Percentiles rank a stretch among this genome's conserved stretches.
These are phyloP conservation scores for Oscheius sp. DNA, from an alignment of 2,888 invertebrate genomes.

Conservation along the genomic window DNA sequence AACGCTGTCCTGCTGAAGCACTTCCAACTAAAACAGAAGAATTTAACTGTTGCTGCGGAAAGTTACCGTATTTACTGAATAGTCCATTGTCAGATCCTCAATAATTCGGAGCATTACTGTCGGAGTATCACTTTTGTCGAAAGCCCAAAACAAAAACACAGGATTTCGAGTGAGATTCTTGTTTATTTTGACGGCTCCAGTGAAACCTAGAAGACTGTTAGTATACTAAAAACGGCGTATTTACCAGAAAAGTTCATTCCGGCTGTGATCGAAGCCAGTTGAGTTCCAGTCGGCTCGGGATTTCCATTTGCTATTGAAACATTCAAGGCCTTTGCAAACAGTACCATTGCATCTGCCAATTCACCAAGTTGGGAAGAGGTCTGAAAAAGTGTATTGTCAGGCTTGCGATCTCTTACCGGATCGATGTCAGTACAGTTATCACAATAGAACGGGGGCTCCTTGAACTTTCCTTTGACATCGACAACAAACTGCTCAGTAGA, in stretches of 20 bases:
- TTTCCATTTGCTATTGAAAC: conserved; percentile 12
- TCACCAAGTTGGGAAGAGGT: conserved; percentile 20
- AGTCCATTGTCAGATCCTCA: not conserved
- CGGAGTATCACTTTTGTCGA: conserved; percentile 14
- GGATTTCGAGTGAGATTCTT: conserved; percentile 15
- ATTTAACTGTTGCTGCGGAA: not conserved
- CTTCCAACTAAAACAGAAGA: conserved; percentile 8
- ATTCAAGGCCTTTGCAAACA: conserved; percentile 32
- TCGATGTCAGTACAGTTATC: conserved; percentile 47
- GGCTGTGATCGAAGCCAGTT: conserved; percentile 14
- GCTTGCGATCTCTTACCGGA: not conserved
- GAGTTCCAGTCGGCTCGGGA: conserved; percentile 7
- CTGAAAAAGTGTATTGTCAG: conserved; percentile 1
- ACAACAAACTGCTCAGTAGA: conserved; percentile 39
- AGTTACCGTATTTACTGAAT: conserved; percentile 1
- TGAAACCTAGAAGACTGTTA: conserved; percentile 21
- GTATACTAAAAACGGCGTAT: not conserved
- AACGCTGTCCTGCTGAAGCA: conserved; percentile 24
- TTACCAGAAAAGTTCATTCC: conserved; percentile 23
- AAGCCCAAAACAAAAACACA: conserved; percentile 3
- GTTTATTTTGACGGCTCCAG: conserved; percentile 30
- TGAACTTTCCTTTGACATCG: conserved; percentile 43
- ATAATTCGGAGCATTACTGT: conserved; percentile 1
- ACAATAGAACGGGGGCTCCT: conserved; percentile 49
- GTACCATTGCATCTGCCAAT: conserved; percentile 35